These are phyloP conservation scores for Tetraneura akinire DNA, from an alignment of 1,140 invertebrate species.

Conservation along the genomic window DNA sequence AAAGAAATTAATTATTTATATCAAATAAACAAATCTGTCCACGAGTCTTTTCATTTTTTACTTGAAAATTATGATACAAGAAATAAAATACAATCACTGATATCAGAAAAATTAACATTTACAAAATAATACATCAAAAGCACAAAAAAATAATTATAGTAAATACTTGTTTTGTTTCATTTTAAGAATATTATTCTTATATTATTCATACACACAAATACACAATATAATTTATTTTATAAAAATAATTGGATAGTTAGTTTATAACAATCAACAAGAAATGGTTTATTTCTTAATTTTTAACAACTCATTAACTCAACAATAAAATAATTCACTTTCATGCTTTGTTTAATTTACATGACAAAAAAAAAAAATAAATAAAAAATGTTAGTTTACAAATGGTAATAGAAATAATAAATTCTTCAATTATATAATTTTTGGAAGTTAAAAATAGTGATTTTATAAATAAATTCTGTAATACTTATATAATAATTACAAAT, in stretches of 20 bases:
- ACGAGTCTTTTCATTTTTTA: too few species aligned
- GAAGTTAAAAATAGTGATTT: conserved; percentile 11
- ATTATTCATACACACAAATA: neutral
- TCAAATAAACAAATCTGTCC: too few species aligned
- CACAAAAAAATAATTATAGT: neutral
- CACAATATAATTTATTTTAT: neutral
- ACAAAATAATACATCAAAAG: neutral
- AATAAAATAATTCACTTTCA: conserved; percentile 2
- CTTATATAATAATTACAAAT: neutral
- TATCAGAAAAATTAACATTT: too few species aligned
- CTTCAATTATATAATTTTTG: neutral
- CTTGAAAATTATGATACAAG: too few species aligned
- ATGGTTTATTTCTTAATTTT: neutral
- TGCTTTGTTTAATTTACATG: neutral
- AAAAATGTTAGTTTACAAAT: neutral
- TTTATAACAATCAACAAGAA: neutral
- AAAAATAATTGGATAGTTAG: neutral
- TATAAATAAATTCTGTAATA: conserved; percentile 13
- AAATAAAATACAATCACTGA: too few species aligned
- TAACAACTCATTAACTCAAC: neutral
- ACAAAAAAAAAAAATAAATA: neutral
- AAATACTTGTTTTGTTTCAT: neutral
- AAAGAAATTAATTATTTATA: too few species aligned
- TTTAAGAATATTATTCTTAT: neutral
- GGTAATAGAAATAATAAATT: neutral